Base-by-base conservation (phyloP, 1,140 invertebrate species). In the Drosophila chauvacae region DNA sequence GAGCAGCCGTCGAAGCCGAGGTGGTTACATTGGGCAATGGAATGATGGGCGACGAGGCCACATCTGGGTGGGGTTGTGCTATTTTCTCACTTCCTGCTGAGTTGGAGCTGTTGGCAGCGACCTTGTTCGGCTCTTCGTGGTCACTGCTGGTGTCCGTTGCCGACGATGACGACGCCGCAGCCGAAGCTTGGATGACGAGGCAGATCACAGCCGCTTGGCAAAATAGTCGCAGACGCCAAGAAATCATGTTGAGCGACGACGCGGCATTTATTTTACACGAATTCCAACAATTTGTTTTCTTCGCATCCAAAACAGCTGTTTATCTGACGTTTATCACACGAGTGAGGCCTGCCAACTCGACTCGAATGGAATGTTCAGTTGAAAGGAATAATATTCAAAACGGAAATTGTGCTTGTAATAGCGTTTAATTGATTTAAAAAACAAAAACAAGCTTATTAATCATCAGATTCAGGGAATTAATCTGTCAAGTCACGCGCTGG, bases 341-440 rank as follows among this genome's bases (percentile, higher is more conserved):
- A 2, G 11, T 2, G 7, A 42, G 44, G 16, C 14, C 41, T 72
- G 69, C 69, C 66, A 72, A 39, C 47, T 42, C 20, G 23, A 2
- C 6, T 16, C 33, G 2, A 55, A 37, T 10, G 16, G 1, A 13
- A 23, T 7, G 30, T 55, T 9, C 9, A 37, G 13, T 28, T 41
- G 66, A 16, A 23, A 23, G 44, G 11, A 3, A 16, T 23, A 28
- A 60, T 37, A 68, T 72, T 70, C 13, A 55, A 72, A 72, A 51
- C 37, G 37, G 53, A 72, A 71, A 72, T 71, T 80, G 66, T 83
- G 60, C 56, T 16, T 44, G 57, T 71, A 81, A 80, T 75, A 75
- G 60, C 51, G 26, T 53, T 60, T 48, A 65, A 70, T 78, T 74
- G 33, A 42, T 76, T 76, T 30, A 48, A 14, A 48, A 70, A 20